Evolutionary conservation across 2,797 vertebrate species (phyloP), one percentile per base, ranked within the genome.

Genomic region (Adelosebastes latens): DNA sequence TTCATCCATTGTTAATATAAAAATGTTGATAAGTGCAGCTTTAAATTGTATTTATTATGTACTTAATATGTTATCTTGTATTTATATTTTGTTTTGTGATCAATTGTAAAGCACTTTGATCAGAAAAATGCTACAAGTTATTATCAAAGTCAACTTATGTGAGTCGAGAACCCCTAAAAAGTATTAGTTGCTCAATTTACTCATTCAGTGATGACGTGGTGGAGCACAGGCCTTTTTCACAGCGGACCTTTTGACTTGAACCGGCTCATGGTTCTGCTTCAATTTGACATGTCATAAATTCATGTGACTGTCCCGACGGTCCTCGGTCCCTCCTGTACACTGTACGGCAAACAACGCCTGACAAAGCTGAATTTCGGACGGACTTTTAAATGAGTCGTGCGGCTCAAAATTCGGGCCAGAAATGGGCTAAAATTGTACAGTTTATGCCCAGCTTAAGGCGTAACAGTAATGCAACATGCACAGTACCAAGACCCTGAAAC

Each of bases 371-470:
- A 18, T 6, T 39, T 39, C n/a, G n/a, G n/a, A n/a, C 14, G 0
- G 36, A 14, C 42, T 46, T 14, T 46, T 7, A 46, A 46, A 16
- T 46, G 16, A 46, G 42, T 46, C 6, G 0, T 46, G 0, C 42
- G 6, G 42, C 14, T 46, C 42, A 46, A 46, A 46, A 18, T 46
- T 2, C 6, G 4, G 16, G 16, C 42, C 42, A 18, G 6, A 46
- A 46, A 46, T 2, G 0, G 42, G 6, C 42, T 46, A 18, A 0
- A 46, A 46, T 18, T 8, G 6, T 46, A 2, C 42, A 46, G 42
- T 18, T 1, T 46, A 18, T 46, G 42, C 16, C 42, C 3, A 46
- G 16, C 42, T 46, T 42, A 8, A 25, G 14, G n/a, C 66, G 16
- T 32, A 8, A 53, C 13, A 53, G 64, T 8, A 18, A 10, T 22